Percentiles rank a stretch among this genome's conserved stretches.
Evolutionary conservation across 2,113 vertebrate genomes (phyloP).

Genomic region (Nanorana parkeri): DNA sequence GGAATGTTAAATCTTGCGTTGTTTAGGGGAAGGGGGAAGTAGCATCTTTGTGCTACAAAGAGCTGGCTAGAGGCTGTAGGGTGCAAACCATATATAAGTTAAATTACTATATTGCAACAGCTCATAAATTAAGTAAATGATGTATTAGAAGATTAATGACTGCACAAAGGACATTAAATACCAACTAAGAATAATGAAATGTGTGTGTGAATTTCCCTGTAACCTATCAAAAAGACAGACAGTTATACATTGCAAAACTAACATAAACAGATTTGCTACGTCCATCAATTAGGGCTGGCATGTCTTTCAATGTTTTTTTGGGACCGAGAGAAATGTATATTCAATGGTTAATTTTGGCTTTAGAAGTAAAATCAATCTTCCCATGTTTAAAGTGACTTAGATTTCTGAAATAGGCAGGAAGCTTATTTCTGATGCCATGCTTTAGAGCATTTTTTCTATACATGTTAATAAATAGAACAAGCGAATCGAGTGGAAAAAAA

Average conservation of each 20-base stretch:
- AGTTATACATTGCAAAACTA: conserved; percentile 30
- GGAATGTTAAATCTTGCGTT: no score
- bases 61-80: background rate
- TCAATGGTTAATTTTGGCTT: conserved; percentile 6
- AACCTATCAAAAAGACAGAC: conserved; percentile 30
- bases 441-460: background rate
- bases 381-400: background rate
- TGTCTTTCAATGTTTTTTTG: conserved; percentile 2
- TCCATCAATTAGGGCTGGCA: conserved; percentile 12
- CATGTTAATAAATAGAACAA: background rate
- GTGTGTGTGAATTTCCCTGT: conserved; percentile 19
- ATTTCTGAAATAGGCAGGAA: background rate
- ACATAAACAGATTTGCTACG: conserved; percentile 39
- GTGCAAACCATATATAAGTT: background rate
- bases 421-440: background rate
- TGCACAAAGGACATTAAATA: background rate
- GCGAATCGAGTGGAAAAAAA: no score
- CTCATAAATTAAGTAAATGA: no score
- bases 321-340: conserved; percentile 24
- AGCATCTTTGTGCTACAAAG: no score
- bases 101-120: background rate
- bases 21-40: no score
- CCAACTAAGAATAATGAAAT: background rate
- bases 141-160: background rate
- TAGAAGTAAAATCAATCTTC: conserved; percentile 9